Percentiles rank a stretch among this genome's conserved stretches.
Conservation (phyloP, 2,797 vertebrate genomes). For the Austrolebias charrua region DNA sequence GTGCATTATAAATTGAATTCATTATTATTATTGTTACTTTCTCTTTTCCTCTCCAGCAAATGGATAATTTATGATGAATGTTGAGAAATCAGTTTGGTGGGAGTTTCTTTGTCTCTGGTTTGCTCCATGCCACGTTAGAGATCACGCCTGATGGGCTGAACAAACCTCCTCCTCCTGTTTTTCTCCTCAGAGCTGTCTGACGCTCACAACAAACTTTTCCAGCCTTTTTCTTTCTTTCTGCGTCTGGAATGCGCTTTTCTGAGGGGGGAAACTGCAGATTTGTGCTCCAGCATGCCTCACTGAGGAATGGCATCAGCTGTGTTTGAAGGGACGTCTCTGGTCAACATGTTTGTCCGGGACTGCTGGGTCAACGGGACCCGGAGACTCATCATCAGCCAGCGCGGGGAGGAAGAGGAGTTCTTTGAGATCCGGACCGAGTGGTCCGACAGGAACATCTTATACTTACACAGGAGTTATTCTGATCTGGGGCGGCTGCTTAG, state of each 20-base stretch:
- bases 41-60: too few species aligned
- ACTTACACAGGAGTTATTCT: constrained; percentile 91
- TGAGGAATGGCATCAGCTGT: constrained; percentile 91
- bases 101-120: not conserved
- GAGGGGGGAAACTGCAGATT: not conserved
- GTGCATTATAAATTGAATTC: too few species aligned
- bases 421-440: constrained; percentile 97
- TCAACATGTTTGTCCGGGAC: constrained; percentile 97
- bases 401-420: constrained; percentile 94
- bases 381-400: constrained; percentile 88
- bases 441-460: constrained; percentile 95
- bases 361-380: constrained; percentile 98
- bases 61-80: too few species aligned
- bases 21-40: too few species aligned
- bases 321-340: constrained; percentile 96
- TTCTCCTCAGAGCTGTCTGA: constrained; percentile 14
- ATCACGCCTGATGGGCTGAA: constrained; percentile 56
- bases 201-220: constrained; percentile 48
- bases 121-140: constrained; percentile 63
- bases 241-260: too few species aligned
- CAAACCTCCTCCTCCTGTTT: constrained; percentile 23
- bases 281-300: constrained; percentile 61
- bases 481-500: constrained; percentile 89
- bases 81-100: not conserved
- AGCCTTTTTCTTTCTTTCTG: not conserved